A percentile compares a stretch with the other conserved stretches of the same genome.
Evolutionary conservation across 2,797 vertebrate species (phyloP).

Genomic region (Delichon dasypus): DNA sequence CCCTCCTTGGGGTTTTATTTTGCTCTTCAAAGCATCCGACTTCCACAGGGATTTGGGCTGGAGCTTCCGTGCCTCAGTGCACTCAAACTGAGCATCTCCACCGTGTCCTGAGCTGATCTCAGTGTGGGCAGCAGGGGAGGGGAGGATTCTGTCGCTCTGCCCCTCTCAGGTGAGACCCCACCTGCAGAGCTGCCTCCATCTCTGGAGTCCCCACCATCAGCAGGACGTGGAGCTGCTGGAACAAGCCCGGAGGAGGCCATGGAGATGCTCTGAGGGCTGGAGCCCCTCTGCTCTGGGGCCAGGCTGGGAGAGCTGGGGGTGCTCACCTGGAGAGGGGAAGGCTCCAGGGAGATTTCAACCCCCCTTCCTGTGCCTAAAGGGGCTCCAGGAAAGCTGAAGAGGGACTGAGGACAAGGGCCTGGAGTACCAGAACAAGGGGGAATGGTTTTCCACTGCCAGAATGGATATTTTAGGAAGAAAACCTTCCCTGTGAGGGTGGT

Average conservation of each 20-base stretch:
- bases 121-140: neutral
- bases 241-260: fast-evolving
- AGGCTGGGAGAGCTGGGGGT: neutral
- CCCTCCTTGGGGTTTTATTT: neutral
- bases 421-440: fast-evolving
- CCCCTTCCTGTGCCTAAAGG: fast-evolving
- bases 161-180: neutral
- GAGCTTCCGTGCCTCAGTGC: neutral
- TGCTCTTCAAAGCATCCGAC: neutral
- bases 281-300: neutral
- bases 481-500: fast-evolving
- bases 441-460: neutral
- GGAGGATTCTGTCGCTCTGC: neutral
- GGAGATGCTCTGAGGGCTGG: neutral
- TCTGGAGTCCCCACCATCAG: neutral
- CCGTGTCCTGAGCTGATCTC: neutral
- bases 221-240: neutral
- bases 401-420: fast-evolving
- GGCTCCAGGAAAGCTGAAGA: neutral
- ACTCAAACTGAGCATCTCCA: neutral
- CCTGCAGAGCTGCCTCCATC: neutral
- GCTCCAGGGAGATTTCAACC: fast-evolving
- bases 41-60: neutral
- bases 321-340: neutral
- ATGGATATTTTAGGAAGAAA: neutral